Evolutionary conservation across 2,113 vertebrate species (phyloP), one percentile per base, ranked within the genome.

Genomic region (Gymnorhina tibicen): DNA sequence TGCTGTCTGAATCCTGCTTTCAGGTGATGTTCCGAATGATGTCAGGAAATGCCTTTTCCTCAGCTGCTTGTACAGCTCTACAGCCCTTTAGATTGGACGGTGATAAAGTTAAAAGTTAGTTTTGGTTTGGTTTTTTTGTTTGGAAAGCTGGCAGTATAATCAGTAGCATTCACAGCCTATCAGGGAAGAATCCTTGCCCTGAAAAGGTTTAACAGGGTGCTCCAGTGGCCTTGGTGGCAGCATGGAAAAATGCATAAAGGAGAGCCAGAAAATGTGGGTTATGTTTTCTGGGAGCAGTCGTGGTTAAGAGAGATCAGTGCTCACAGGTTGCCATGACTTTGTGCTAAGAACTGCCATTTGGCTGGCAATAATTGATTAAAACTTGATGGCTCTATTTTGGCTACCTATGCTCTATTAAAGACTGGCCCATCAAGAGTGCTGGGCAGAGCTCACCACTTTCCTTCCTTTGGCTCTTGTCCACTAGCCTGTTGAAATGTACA

Each of bases 321-420:
- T 81, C 1, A 2, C 9, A 13, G 28, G 19, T 4, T 86, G 46
- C 32, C 13, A 0, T 0, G 5, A 24, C 60, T 85, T 77, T 0
- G 0, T 49, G 63, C 33, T 53, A 16, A 80, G 44, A 81, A 20
- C 33, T 78, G 20, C 35, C 32, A 8, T 62, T 67, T 44, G 32
- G 24, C 18, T 55, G 70, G 32, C 37, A 52, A 35, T 60, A 44
- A 62, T 53, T 58, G 35, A 33, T 77, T 83, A 49, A 87, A 86
- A 42, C 14, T 19, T 21, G 10, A 53, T 70, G 47, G 14, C 30
- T 92, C 0, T 80, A 5, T 73, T 83, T 94, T 83, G 50, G 26
- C 28, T 73, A 1, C 41, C 11, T 35, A 27, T 55, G 20, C 32
- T 59, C 28, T 77, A 0, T 53, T 69, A 13, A 53, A 72, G 33